Base-by-base conservation (phyloP, 2,113 vertebrate genomes). In the Brachypteracias leptosomus region DNA sequence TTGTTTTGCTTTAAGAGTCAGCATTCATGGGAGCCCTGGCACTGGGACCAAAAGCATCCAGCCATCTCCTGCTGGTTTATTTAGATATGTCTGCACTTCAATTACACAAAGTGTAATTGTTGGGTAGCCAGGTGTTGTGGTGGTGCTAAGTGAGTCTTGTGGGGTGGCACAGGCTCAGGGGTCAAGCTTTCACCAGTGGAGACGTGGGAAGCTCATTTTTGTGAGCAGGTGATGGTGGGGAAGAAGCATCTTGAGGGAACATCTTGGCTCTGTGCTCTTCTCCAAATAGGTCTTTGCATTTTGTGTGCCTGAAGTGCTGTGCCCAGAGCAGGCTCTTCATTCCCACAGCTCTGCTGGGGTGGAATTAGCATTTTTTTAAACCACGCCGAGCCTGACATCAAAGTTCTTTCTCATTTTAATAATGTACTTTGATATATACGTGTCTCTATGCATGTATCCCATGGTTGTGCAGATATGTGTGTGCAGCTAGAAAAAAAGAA, bases 1-100 rank as follows among this genome's bases (percentile, higher is more conserved):
- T 87, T 95, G 51, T 85, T 96, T 96, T 79, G 52, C 59, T 85
- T 93, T 78, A 57, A 91, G 95, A 95, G 90, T 90, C 44, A 72
- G 73, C 46, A 19, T 89, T 90, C 74, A 79, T 57, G 74, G 49
- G 57, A 51, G 26, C 13, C 1, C 65, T 72, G 88, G 61, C 38
- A 21, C 88, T 72, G 40, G 72, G 3, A 28, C 51, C 24, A 17
- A 54, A 86, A 46, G 54, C 40, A 46, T 44, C 80, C 71, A 85
- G 51, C 40, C 58, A 62, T 67, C 51, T 59, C 86, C 21, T 85
- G 94, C 90, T 20, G 20, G 52, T 75, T 96, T 83, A 82, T 87
- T 95, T 87, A 49, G 80, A 25, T 25, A 7, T 6, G 11, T 73
- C 94, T 93, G 80, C 72, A 63, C 73, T 92, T 94, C 79, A 88